Conservation (phyloP, 2,888 invertebrate species). For the Cybosia mesomella region DNA sequence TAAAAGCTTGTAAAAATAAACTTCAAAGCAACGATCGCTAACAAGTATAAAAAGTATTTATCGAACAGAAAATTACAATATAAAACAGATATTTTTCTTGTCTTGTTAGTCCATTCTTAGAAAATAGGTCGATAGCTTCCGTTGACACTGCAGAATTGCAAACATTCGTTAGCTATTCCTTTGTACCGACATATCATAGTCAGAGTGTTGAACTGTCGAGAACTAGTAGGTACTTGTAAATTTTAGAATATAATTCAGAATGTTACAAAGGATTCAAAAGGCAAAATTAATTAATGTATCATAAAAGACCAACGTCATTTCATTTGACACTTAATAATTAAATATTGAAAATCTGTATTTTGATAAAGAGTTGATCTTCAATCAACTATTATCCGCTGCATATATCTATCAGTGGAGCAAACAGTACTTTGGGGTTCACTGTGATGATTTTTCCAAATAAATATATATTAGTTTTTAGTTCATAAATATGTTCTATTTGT, state of each 20-base stretch:
- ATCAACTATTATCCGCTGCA: too few relatives aligned
- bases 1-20: too few relatives aligned
- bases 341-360: too few relatives aligned
- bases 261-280: background rate
- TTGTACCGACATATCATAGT: conserved; percentile 54
- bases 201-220: conserved; percentile 22
- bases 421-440: too few relatives aligned
- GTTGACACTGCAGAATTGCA: conserved; percentile 58
- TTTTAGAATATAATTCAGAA: background rate
- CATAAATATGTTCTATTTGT: too few relatives aligned
- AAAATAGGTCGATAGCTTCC: conserved; percentile 53
- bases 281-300: background rate
- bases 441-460: too few relatives aligned
- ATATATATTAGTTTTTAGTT: too few relatives aligned
- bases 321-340: too few relatives aligned
- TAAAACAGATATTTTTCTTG: conserved; percentile 20
- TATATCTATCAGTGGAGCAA: too few relatives aligned
- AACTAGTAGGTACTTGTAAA: background rate
- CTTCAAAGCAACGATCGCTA: too few relatives aligned
- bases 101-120: conserved; percentile 37
- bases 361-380: too few relatives aligned
- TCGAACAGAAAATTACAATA: conserved; percentile 14
- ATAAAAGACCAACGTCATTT: too few relatives aligned
- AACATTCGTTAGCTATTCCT: conserved; percentile 69
- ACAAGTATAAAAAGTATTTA: background rate